phyloP scores from a whole-genome alignment of 2,113 vertebrate genomes.

The Morone chrysops region DNA sequence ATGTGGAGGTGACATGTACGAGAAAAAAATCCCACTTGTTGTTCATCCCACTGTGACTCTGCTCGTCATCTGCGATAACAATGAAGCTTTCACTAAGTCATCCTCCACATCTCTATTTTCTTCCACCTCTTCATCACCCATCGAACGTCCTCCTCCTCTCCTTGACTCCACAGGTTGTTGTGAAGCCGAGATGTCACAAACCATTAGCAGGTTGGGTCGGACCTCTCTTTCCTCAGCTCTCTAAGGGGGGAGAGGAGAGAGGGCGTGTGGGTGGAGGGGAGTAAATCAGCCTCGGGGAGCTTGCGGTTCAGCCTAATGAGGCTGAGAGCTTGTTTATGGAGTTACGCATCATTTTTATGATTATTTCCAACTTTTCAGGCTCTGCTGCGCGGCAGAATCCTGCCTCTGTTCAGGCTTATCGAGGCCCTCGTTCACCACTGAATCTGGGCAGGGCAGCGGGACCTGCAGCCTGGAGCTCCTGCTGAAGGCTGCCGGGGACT shows the following conservation, averaged over 20 bases:
- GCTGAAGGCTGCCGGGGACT: conserved; percentile 75
- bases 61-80: not conserved
- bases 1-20: too few relatives aligned
- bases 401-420: conserved; percentile 85
- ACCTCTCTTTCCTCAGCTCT: conserved; percentile 74
- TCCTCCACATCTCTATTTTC: not conserved
- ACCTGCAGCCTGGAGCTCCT: conserved; percentile 73
- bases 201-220: conserved; percentile 88
- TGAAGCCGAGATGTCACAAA: conserved; percentile 86
- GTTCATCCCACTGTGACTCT: not conserved
- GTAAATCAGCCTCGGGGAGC: conserved; percentile 90
- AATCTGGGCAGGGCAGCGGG: not conserved
- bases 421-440: conserved; percentile 35
- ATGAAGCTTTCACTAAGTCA: not conserved
- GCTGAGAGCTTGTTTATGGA: conserved; percentile 95
- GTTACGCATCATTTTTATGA: conserved; percentile 93
- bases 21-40: not conserved
- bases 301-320: conserved; percentile 91
- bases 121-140: not conserved
- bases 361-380: conserved; percentile 95
- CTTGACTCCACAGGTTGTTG: conserved; percentile 23
- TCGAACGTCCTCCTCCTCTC: not conserved
- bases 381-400: conserved; percentile 68
- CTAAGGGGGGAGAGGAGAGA: not conserved
- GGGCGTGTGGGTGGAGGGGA: conserved; percentile 52